Evolutionary conservation across 2,113 vertebrate genomes (phyloP), one percentile per base, ranked within the genome.

Genomic region (Symphodus melops): DNA sequence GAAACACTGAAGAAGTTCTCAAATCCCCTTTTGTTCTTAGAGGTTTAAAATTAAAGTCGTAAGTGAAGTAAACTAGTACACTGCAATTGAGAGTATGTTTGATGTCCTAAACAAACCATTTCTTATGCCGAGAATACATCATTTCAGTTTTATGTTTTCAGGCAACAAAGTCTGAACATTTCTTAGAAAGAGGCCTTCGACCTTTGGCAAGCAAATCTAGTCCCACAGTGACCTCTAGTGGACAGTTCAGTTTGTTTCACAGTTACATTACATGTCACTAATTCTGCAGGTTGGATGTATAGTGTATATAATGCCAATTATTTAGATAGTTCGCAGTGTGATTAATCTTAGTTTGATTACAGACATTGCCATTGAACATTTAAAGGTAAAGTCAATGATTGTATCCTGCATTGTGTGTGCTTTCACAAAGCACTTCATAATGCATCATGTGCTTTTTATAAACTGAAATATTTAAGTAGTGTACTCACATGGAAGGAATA

Each of bases 211-310:
- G 2, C 1, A 14, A 6, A 0, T 0, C 9, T 60, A 9, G 8
- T 1, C 6, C 1, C 10, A 89, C 68, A 86, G 64, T 16, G 88
- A 63, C 86, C 53, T 49, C 86, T 0, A 36, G 33, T 90, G 88
- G 84, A 57, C 21, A 14, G 42, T 44, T 44, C 28, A 33, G 28
- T 44, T 14, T 44, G 4, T 4, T 12, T n/a, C n/a, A 44, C 11
- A 44, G 39, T 11, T 5, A 41, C 39, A 33, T 33, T 5, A 33
- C 6, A 33, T 33, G 28, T 33, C 28, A 33, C 28, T 33, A 6
- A 5, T 33, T 5, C 5, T 33, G 28, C 28, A 33, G 28, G 28
- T 33, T 33, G 28, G 28, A 33, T 33, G 28, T 33, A 33, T 5
- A 33, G 28, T 33, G 28, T 33, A 33, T 33, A 33, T 33, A 3